phyloP scores from a whole-genome alignment of 2,888 invertebrate genomes.

The Cataglyphis livida region DNA sequence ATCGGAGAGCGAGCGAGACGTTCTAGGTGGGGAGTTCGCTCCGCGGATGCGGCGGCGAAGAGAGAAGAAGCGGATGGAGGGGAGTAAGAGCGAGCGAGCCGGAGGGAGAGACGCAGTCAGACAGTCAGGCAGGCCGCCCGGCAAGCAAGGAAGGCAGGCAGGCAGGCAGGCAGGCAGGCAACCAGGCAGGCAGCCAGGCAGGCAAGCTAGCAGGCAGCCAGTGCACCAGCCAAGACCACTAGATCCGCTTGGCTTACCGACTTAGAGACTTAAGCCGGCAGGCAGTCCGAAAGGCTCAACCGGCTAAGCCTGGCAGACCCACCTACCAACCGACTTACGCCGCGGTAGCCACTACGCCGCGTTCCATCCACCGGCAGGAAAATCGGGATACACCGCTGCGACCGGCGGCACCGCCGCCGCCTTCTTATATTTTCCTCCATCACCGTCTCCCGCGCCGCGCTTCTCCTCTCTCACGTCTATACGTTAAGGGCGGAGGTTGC shows the following conservation, averaged over 20 bases:
- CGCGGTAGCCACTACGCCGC: constrained; percentile 74
- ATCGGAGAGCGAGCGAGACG: constrained; percentile 46
- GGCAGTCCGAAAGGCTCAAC: constrained; percentile 84
- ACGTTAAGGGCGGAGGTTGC: constrained; percentile 63
- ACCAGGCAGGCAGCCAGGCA: constrained; percentile 85
- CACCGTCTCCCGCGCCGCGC: constrained; percentile 56
- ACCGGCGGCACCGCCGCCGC: constrained; percentile 69
- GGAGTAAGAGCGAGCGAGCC: constrained; percentile 77
- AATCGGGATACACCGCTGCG: constrained; percentile 72
- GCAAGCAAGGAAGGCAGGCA: constrained; percentile 81
- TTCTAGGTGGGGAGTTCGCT: constrained; percentile 65
- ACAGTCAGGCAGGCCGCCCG: constrained; percentile 83
- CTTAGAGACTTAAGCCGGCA: constrained; percentile 85
- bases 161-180: constrained; percentile 80
- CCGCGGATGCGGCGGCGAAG: constrained; percentile 75
- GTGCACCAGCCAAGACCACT: constrained; percentile 83
- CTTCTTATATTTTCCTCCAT: constrained; percentile 67
- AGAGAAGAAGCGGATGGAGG: constrained; percentile 73
- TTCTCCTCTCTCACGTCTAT: constrained; percentile 21
- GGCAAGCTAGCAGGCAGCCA: constrained; percentile 85
- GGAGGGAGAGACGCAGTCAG: constrained; percentile 82
- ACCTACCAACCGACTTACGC: constrained; percentile 73
- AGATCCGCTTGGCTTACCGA: constrained; percentile 84
- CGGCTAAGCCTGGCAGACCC: constrained; percentile 82
- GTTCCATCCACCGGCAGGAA: constrained; percentile 74